Evolutionary conservation across 92 coral and sea anemone species (phyloP).

Genomic region (Blastomussa wellsi): DNA sequence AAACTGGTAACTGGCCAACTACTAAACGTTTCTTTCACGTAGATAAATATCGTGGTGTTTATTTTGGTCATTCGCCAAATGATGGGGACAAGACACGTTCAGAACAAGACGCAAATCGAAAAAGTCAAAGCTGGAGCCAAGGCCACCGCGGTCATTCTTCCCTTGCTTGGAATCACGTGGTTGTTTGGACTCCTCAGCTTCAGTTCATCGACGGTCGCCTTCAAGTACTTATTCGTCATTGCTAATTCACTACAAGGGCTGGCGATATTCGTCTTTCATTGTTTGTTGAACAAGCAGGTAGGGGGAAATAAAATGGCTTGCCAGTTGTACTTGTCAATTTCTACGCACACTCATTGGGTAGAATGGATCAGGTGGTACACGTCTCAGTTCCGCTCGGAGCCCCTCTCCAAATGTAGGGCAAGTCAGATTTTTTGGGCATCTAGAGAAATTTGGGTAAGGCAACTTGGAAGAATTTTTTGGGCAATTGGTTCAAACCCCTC

Average conservation of each 20-base stretch:
- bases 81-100: conserved; percentile 83
- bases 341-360: neutral
- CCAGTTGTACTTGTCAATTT: neutral
- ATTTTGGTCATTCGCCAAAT: conserved; percentile 83
- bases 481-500: too few species aligned
- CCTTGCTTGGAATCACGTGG: conserved; percentile 95
- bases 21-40: neutral
- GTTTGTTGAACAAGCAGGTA: conserved; percentile 91
- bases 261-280: conserved; percentile 91
- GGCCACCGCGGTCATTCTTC: conserved; percentile 91
- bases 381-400: too few species aligned
- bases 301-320: neutral
- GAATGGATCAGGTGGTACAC: neutral
- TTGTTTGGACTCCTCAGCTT: conserved; percentile 88
- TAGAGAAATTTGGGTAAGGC: too few species aligned
- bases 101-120: conserved; percentile 72
- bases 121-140: conserved; percentile 87
- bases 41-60: conserved; percentile 83
- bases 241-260: conserved; percentile 85
- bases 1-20: too few species aligned
- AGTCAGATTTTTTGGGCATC: too few species aligned
- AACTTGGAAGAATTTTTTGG: too few species aligned
- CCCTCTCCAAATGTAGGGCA: too few species aligned
- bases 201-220: conserved; percentile 72
- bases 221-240: conserved; percentile 86